Evolutionary conservation across 2,113 vertebrate genomes (phyloP), one percentile per base, ranked within the genome.

Genomic region (Turnix velox): DNA sequence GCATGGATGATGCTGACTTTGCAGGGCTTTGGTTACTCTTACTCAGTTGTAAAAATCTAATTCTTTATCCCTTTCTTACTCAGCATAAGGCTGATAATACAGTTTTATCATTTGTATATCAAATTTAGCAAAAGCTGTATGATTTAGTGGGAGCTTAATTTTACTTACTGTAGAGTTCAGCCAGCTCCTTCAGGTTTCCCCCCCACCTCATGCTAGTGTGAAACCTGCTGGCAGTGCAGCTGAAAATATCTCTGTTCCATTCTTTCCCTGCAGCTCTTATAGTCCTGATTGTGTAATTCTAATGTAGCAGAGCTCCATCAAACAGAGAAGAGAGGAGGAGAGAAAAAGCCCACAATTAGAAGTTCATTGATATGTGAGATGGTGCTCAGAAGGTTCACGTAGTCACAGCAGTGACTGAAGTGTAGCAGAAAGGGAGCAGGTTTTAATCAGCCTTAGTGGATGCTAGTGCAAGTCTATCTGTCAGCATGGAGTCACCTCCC

Each of bases 1-100:
- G 73, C 18, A 55, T 0, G 2, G 31, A 8, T n/a, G 76, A 31
- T 92, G 84, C 74, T 49, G 69, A 72, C 81, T 78, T 43, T 72
- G 73, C 86, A 84, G 73, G 63, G 55, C 59, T 86, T 51, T n/a
- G 10, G 22, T 63, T 65, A 63, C 27, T 73, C n/a, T 4, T 54
- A 39, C 12, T 49, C 66, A 92, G 40, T 75, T 90, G 40, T 81
- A 72, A 82, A 59, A 88, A 63, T 76, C 51, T n/a, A 66, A 63
- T 80, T 92, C 67, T 73, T 88, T 40, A 80, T 85, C 51, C 51
- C 31, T 80, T 93, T 90, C 85, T 93, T 93, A 51, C 35, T 95
- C 79, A 85, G 79, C 54, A 49, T 58, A 89, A 91, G 58, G 82
- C 67, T 15, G 20, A 84, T 79, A 76, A 80, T 78, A 43, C 31